Percentiles rank a stretch among this genome's conserved stretches.
Evolutionary conservation across 2,888 invertebrate species (phyloP).

Genomic region (Itoplectis maculator): DNA sequence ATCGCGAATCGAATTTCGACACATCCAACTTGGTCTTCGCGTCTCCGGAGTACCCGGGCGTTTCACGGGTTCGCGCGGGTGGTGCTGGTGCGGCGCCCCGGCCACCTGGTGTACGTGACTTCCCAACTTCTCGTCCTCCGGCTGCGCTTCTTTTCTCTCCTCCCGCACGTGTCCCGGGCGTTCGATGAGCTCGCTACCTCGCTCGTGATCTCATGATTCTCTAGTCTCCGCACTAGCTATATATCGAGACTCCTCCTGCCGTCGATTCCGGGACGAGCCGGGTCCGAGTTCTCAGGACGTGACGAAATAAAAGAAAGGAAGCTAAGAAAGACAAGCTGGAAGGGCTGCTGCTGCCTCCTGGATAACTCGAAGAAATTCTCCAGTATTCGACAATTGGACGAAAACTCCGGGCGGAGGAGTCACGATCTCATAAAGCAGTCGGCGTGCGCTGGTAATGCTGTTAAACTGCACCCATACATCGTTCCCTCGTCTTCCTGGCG

Average conservation of each 20-base stretch:
- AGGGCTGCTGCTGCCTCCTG: neutral
- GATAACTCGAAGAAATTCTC: slow-evolving; percentile 16
- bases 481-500: slow-evolving; percentile 7
- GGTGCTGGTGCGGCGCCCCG: no score
- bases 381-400: slow-evolving; percentile 35
- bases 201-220: slow-evolving; percentile 54
- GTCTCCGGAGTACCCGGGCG: slow-evolving; percentile 11
- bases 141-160: slow-evolving; percentile 19
- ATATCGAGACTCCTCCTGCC: neutral
- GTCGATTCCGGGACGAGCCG: slow-evolving; percentile 39
- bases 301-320: slow-evolving; percentile 53
- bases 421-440: slow-evolving; percentile 48
- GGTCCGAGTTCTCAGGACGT: slow-evolving; percentile 54
- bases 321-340: slow-evolving; percentile 17
- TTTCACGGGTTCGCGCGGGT: slow-evolving; percentile 12
- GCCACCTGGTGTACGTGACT: slow-evolving; percentile 62
- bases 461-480: slow-evolving; percentile 9
- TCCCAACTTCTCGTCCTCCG: slow-evolving; percentile 47
- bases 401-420: slow-evolving; percentile 14
- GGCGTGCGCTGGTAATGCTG: slow-evolving; percentile 4
- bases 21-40: slow-evolving; percentile 47
- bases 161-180: slow-evolving; percentile 62
- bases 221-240: slow-evolving; percentile 39
- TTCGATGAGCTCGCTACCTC: slow-evolving; percentile 66
- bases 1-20: slow-evolving; percentile 63